Conservation (phyloP, 2,797 vertebrate genomes). For the Megalops cyprinoides region DNA sequence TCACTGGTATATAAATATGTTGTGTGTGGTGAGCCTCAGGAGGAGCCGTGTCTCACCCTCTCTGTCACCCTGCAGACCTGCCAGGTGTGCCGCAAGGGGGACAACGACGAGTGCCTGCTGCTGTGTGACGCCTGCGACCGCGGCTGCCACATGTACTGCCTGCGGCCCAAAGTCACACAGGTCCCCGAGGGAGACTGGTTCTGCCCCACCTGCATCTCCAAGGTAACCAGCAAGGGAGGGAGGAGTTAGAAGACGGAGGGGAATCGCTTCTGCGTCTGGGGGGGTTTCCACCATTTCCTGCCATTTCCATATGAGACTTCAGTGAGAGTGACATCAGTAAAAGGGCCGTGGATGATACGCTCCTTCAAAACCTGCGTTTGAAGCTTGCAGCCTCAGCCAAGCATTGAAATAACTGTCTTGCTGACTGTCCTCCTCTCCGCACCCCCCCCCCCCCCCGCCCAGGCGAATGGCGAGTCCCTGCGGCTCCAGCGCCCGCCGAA, state of each 20-base stretch:
- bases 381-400: background rate
- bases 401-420: background rate
- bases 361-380: too few relatives aligned
- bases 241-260: background rate
- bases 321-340: too few relatives aligned
- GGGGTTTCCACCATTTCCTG: too few relatives aligned
- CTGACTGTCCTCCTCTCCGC: too few relatives aligned
- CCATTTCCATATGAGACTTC: background rate
- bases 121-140: constrained; percentile 93
- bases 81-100: constrained; percentile 90
- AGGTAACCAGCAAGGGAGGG: constrained; percentile 65
- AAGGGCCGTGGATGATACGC: too few relatives aligned
- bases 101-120: constrained; percentile 90
- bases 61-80: constrained; percentile 75
- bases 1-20: too few relatives aligned
- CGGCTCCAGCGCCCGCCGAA: constrained; percentile 61
- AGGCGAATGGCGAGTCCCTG: constrained; percentile 70
- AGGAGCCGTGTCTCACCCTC: too few relatives aligned
- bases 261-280: background rate
- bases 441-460: background rate
- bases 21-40: too few relatives aligned
- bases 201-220: constrained; percentile 84
- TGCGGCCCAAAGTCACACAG: constrained; percentile 87
- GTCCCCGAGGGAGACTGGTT: constrained; percentile 97
- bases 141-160: constrained; percentile 96